Base-by-base conservation (phyloP, 2,113 vertebrate genomes). In the Lepus timidus region DNA sequence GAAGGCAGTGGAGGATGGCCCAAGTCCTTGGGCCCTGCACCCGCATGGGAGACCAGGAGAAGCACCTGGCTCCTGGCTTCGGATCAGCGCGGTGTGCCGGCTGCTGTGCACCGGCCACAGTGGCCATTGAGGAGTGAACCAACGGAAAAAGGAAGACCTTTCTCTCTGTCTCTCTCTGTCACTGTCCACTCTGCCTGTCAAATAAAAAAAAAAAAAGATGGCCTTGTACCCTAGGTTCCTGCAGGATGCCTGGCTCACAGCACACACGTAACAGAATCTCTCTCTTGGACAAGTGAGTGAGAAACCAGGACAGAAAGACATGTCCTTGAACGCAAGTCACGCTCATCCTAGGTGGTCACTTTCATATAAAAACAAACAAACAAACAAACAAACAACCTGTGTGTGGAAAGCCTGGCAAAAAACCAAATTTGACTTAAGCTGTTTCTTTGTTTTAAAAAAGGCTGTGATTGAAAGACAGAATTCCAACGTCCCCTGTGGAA, bases 401-500 rank as follows among this genome's bases (percentile, higher is more conserved):
- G 27, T 61, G 82, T 85, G n/a, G 33, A 89, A 74, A 84, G 58
- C 25, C 25, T 89, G 65, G 55, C 61, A 39, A 83, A 93, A 39
- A 85, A 64, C 70, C n/a, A 51, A 27, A 22, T 62, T 29, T 14
- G 52, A 91, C 12, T 67, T 64, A 44, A 2, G 9, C 29, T 62
- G 51, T 62, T 20, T 20, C 79, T 88, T 87, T 79, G 73, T 83
- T 93, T 94, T n/a, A 85, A 52, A 14, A 96, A 91, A 33, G 74
- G 36, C 71, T 88, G 64, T 68, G 55, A 79, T 65, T 82, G 52
- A n/a, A 76, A 86, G 91, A 49, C 75, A 74, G 49, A 86, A 78
- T 36, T 89, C 64, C 49, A 68, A 7, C 23, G n/a, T 58, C 31
- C 29, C 39, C 83, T 36, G 52, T 51, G 51, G 17, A 52, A 79